Evolutionary conservation across 2,888 invertebrate species (phyloP), one percentile per base, ranked within the genome.

Genomic region (Steromphala cineraria): DNA sequence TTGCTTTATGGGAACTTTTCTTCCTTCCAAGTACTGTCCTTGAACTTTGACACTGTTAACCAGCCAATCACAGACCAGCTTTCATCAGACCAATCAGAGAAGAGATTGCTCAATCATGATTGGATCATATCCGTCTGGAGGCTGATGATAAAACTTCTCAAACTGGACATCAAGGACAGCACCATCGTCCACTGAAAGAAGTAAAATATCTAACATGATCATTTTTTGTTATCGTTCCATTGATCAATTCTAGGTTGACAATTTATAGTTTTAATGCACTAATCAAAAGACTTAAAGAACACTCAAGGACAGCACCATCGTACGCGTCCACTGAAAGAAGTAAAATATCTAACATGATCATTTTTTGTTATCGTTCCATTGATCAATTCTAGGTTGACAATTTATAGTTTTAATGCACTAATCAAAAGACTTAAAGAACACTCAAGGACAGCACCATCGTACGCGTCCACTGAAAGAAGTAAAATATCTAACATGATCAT

Each of bases 31-130:
- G 10, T 10, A 46, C 46, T 10, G 46, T 46, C 46, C 46, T 13
- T 10, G 46, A 46, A 5, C 46, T 46, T 10, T 13, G 13, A 46
- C 46, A 46, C 46, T 46, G 46, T 1, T 46, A 46, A 46, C 28
- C 62, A 52, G 53, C 75, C 75, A 75, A 75, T 28, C 46, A 75
- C 53, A 52, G 75, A 21, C 52, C 31, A 52, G 52, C 53, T n/a
- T 76, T 15, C 21, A 21, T 24, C 55, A 53, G 55, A 76, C 31
- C 53, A 55, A 78, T 96, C 97, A 99, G 88, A 99, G 96, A 79
- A 99, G 95, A 1, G 98, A 98, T 93, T 99, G 98, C 94, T 99
- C 99, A 83, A 98, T 95, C 96, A 99, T 97, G 86, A 99, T 98
- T 94, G 96, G 97, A 90, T 98, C 98, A 92, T 96, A 99, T 55